Base-by-base conservation (phyloP, 2,113 vertebrate genomes). In the Cochlearius cochlearius region DNA sequence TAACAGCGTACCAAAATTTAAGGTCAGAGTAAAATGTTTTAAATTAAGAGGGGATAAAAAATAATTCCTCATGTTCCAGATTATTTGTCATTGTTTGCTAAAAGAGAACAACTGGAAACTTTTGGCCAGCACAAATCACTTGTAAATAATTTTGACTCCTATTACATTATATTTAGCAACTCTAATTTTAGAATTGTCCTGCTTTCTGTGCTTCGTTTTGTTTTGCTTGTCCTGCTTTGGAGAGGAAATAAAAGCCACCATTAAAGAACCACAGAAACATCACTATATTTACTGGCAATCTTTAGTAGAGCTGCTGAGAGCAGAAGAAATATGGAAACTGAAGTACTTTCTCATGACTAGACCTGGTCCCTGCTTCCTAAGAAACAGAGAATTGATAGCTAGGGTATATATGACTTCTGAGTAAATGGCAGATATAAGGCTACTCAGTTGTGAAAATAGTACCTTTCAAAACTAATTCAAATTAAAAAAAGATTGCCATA, bases 61-160 rank as follows among this genome's bases (percentile, higher is more conserved):
- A 45, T 32, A 39, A 52, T 56, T 41, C 6, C 2, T 1, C 0
- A 0, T n/a, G 10, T 49, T 67, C 52, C 39, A 83, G 13, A 26
- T 64, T 58, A 63, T 75, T 81, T 80, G 18, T 52, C 39, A 47
- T 43, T 72, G 5, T 26, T 90, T 66, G 39, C n/a, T 55, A 38
- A 12, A 55, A 76, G 14, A 62, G 12, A 16, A 45, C 17, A 76
- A 49, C 1, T 67, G 10, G 39, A 86, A 76, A 49, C 10, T 55
- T 86, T 30, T 34, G 14, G 41, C 18, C 26, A 49, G 25, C 1
- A 5, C 5, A 68, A 39, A 47, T 22, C 82, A 39, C 23, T 73
- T 39, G 14, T 43, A 63, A 85, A 50, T 43, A 29, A 36, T n/a
- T 64, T 58, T 49, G 11, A 81, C 29, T 53, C 29, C 23, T 56